Evolutionary conservation across 2,113 vertebrate genomes (phyloP), one percentile per base, ranked within the genome.

Genomic region (Erinaceus europaeus): DNA sequence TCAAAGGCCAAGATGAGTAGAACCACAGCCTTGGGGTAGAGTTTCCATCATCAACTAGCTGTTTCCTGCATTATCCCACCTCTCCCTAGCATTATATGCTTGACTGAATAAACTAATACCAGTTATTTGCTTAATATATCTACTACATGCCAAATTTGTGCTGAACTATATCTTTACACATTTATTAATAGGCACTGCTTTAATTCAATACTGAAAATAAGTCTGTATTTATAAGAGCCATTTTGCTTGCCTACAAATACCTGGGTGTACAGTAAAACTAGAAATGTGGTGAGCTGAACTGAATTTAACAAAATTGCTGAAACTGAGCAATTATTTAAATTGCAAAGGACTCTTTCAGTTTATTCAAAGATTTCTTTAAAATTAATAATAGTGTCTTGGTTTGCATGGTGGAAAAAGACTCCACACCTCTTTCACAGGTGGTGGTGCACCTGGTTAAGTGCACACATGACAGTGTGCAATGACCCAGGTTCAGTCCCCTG

Each of bases 81-180:
- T 95, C 88, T 46, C 55, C 42, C 86, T 95, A 91, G 94, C 94
- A 88, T 93, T 95, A 83, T 83, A 88, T 73, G 89, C 79, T 89
- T 93, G 95, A 96, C 86, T 94, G 95, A 97, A 96, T 97, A 94
- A 96, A 94, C 93, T 95, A 96, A 94, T 94, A 91, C 91, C 94
- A 95, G 77, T 96, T 94, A 89, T 94, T 94, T 96, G 92, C 93
- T 97, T 95, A 95, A 94, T 81, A 94, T 94, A 93, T 91, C 93
- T 81, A 79, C 95, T 95, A 78, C 92, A 88, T 79, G 89, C 34
- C 57, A 83, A 73, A 76, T 91, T 36, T 94, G 86, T 94, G 92
- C 75, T 92, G 72, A 92, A 84, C 44, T 11, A 4, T 23, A 86
- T 86, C 44, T 72, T 68, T 87, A 46, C 13, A 57, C 74, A 93